These are phyloP conservation scores for Cerceris ruficornis DNA, from an alignment of 2,888 invertebrate genomes.

Conservation along the genomic window DNA sequence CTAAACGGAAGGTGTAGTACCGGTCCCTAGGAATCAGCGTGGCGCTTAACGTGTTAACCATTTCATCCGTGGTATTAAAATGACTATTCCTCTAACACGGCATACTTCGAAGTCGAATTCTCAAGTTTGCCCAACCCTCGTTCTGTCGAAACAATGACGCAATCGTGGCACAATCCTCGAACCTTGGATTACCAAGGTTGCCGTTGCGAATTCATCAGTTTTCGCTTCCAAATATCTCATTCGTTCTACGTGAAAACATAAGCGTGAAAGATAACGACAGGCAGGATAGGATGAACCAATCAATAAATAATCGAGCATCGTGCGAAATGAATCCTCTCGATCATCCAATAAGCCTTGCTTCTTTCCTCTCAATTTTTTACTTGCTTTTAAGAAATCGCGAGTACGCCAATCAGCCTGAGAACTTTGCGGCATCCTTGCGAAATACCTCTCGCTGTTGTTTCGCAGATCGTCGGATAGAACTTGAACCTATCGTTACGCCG, in stretches of 20 bases:
- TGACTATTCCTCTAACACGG: too few species aligned
- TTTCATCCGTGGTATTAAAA: too few species aligned
- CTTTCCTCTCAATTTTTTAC: constrained; percentile 3
- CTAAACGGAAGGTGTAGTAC: too few species aligned
- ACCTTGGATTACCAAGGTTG: constrained; percentile 48
- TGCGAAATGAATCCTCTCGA: constrained; percentile 59
- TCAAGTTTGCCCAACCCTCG: background rate
- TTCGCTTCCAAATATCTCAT: constrained; percentile 66
- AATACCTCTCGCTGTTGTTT: background rate
- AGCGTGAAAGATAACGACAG: constrained; percentile 18
- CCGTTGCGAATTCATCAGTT: constrained; percentile 66
- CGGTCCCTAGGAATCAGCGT: too few species aligned
- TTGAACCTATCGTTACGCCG: constrained; percentile 2
- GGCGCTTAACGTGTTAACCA: too few species aligned
- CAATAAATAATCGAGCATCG: constrained; percentile 59
- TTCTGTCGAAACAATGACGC: background rate
- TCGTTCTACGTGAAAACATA: constrained; percentile 21
- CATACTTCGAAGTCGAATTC: background rate
- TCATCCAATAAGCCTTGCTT: constrained; percentile 29
- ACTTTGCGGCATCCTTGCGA: too few species aligned
- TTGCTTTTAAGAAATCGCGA: background rate
- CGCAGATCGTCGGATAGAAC: too few species aligned
- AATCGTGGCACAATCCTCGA: constrained; percentile 15
- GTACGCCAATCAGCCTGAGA: too few species aligned
- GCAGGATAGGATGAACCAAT: constrained; percentile 26